A percentile compares a stretch with the other conserved stretches of the same genome.
These are phyloP conservation scores for Archaeoteleia sp. DNA, from an alignment of 2,888 invertebrate genomes.

Conservation along the genomic window DNA sequence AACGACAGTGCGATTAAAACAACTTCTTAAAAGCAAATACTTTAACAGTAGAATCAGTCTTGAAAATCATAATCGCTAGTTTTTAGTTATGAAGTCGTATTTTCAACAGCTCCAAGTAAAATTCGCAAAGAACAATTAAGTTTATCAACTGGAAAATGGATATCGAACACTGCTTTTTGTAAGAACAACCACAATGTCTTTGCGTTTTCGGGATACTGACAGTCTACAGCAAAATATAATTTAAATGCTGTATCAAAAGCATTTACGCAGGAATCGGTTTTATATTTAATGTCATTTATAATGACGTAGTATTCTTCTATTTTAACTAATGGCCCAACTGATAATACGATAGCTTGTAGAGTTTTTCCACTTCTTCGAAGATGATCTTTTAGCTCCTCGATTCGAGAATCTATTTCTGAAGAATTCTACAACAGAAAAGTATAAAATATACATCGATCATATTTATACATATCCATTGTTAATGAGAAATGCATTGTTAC, in stretches of 20 bases:
- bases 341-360: conserved; percentile 12
- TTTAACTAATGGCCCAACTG: conserved; percentile 9
- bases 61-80: too few relatives aligned
- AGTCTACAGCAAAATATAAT: conserved; percentile 20
- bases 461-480: background rate
- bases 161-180: conserved; percentile 12
- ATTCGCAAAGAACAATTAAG: conserved; percentile 13
- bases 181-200: conserved; percentile 20
- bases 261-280: conserved; percentile 5
- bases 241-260: conserved; percentile 25
- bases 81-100: too few relatives aligned
- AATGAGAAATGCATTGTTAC: background rate
- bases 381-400: conserved; percentile 1
- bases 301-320: conserved; percentile 25
- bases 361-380: conserved; percentile 7
- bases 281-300: conserved; percentile 14
- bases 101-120: conserved; percentile 20
- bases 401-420: conserved; percentile 1
- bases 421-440: conserved; percentile 12
- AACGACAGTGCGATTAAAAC: too few relatives aligned
- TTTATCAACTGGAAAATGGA: conserved; percentile 20
- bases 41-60: too few relatives aligned
- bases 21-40: too few relatives aligned
- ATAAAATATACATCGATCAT: background rate
- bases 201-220: conserved; percentile 14